Base-by-base conservation (phyloP, 2,888 invertebrate genomes). In the Leucophora obtusa region DNA sequence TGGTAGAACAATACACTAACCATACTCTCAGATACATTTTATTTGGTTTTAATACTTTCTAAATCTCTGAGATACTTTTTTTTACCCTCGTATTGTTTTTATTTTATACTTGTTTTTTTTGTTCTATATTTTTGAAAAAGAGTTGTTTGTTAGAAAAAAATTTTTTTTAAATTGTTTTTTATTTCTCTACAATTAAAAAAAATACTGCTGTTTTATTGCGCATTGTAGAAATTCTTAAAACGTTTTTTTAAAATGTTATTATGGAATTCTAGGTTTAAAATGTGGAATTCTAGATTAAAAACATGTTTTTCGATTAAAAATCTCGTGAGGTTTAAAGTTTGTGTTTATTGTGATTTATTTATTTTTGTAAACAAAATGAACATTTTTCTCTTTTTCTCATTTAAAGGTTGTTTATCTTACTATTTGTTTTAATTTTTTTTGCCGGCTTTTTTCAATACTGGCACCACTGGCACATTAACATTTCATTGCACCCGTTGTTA, bases 201-300 rank as follows among this genome's bases (percentile, higher is more conserved):
- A 10, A 8, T n/a, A 11, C 28, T 43, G 56, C 3, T 50, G 66
- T 70, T 51, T 60, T 70, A 77, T 54, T 81, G 81, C 81, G 81
- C 81, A 77, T 38, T 81, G 56, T 47, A 70, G 60, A 38, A 73
- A 69, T 73, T 68, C 65, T 54, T 68, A 1, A 24, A 35, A n/a
- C 43, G 68, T 50, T 63, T 50, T 7, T 28, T n/a, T 24, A 53
- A 51, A 59, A 18, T 66, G 33, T 53, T 21, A 7, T 5, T 58
- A 15, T 58, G 24, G 6, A 10, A 10, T n/a, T 54, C 11, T 47
- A 54, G 11, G 10, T 43, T 21, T n/a, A 58, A 58, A n/a, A 63
- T 66, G 15, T 11, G 62, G 24, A 71, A n/a, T n/a, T n/a, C n/a
- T n/a, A n/a, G n/a, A n/a, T n/a, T n/a, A n/a, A n/a, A 70, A 69